Conservation (phyloP, 2,797 vertebrate species). For the Caiman crocodilus region DNA sequence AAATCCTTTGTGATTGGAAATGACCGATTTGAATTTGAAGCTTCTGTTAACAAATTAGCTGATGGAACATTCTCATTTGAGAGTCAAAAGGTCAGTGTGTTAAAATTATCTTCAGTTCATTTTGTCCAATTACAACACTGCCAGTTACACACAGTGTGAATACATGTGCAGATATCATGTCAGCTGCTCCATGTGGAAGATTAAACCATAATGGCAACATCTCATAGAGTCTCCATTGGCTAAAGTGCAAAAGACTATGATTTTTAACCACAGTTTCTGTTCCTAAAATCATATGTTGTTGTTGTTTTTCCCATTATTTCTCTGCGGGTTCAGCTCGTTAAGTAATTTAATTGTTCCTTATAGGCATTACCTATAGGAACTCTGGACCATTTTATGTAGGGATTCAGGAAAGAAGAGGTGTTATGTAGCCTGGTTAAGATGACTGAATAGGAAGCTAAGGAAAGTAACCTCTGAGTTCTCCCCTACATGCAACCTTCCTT, state of each 20-base stretch:
- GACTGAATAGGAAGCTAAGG: background rate
- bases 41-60: constrained; percentile 50
- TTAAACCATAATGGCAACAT: background rate
- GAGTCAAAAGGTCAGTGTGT: constrained; percentile 77
- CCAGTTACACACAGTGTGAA: background rate
- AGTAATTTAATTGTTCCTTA: background rate
- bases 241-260: background rate
- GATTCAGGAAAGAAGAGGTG: background rate
- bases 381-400: background rate
- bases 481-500: background rate
- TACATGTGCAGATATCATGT: background rate
- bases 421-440: constrained; percentile 3
- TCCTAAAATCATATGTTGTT: background rate
- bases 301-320: background rate
- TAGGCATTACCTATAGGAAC: constrained; percentile 4
- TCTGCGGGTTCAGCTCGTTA: background rate
- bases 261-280: background rate
- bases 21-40: constrained; percentile 71
- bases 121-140: background rate
- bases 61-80: constrained; percentile 74
- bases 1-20: constrained; percentile 76
- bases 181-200: background rate
- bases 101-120: background rate
- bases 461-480: constrained; percentile 1
- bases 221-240: background rate